Percentiles rank a stretch among this genome's conserved stretches.
Conservation (phyloP, 1,140 invertebrate genomes). For the Bombus sibiricus region DNA sequence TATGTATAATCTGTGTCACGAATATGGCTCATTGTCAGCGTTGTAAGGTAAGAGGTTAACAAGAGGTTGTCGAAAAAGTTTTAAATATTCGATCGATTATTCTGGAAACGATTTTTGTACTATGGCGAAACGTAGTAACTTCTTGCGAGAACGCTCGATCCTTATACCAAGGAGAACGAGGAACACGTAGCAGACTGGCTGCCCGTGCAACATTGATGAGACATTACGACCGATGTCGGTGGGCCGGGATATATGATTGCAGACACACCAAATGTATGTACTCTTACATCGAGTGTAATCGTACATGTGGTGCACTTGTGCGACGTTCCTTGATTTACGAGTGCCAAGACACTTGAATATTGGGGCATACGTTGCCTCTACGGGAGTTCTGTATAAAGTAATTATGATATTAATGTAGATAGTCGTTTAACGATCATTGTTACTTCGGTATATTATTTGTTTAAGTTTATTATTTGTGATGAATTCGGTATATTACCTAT, state of each 20-base stretch:
- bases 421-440: not conserved
- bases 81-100: not conserved
- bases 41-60: not conserved
- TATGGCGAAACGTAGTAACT: not conserved
- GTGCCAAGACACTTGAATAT: not conserved
- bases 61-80: no score
- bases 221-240: slow-evolving; percentile 56
- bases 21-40: no score
- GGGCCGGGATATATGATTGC: slow-evolving; percentile 54
- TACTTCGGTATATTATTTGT: no score
- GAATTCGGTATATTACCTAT: no score
- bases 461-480: no score
- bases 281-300: slow-evolving; percentile 16
- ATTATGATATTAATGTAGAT: not conserved
- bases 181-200: slow-evolving; percentile 62
- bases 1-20: no score
- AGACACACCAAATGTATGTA: slow-evolving; percentile 37
- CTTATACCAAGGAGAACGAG: slow-evolving; percentile 29
- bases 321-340: slow-evolving; percentile 28
- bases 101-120: not conserved
- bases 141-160: not conserved
- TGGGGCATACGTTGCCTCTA: not conserved
- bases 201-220: slow-evolving; percentile 67
- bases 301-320: slow-evolving; percentile 34
- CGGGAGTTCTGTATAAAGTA: not conserved